These are phyloP conservation scores for Anguilla rostrata DNA, from an alignment of 2,113 vertebrate genomes.

Conservation along the genomic window DNA sequence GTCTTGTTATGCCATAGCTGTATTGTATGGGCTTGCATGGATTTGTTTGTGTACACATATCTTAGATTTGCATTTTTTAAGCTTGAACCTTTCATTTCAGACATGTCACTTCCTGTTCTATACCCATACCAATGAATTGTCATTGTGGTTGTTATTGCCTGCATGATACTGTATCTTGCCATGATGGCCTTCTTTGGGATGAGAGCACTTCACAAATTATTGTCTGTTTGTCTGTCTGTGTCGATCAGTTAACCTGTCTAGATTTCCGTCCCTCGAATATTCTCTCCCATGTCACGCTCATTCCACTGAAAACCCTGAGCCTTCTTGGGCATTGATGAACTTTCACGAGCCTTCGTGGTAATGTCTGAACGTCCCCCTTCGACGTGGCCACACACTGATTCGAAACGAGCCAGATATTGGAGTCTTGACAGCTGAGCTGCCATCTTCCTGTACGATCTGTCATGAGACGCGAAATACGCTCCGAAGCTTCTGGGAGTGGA, in stretches of 20 bases:
- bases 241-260: neutral
- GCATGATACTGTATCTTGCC: neutral
- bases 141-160: neutral
- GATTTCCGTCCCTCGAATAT: neutral
- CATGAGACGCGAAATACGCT: slow-evolving; percentile 56
- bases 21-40: neutral
- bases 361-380: slow-evolving; percentile 26
- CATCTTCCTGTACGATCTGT: slow-evolving; percentile 55
- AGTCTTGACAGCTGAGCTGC: slow-evolving; percentile 50
- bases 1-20: neutral
- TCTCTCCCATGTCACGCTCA: neutral
- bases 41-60: neutral
- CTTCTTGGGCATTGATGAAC: neutral
- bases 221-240: neutral
- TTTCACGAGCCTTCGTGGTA: neutral
- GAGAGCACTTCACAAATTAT: neutral
- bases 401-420: slow-evolving; percentile 53
- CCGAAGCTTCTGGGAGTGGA: slow-evolving; percentile 43
- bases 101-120: neutral
- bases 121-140: neutral
- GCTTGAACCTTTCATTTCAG: neutral
- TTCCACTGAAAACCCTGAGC: neutral
- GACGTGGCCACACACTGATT: slow-evolving; percentile 41
- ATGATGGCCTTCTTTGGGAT: neutral
- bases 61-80: neutral